A percentile compares a stretch with the other conserved stretches of the same genome.
Conservation (phyloP, 2,113 vertebrate genomes). For the Malurus elegans region DNA sequence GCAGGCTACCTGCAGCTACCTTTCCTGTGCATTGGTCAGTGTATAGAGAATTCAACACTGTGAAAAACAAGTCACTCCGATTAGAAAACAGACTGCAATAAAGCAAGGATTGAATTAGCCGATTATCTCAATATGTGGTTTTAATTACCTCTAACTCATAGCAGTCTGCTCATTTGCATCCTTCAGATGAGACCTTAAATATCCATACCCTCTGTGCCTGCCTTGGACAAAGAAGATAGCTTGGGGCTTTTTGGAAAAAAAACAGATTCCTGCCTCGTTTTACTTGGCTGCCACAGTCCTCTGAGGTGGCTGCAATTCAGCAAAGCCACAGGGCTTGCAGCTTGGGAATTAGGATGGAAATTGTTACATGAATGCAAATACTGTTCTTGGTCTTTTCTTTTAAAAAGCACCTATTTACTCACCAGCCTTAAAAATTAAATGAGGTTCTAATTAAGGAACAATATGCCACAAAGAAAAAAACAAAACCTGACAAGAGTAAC, state of each 20-base stretch:
- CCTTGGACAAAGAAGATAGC: slow-evolving; percentile 41
- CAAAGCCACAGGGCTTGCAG: not conserved
- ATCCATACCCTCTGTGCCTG: slow-evolving; percentile 1
- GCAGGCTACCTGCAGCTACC: not conserved
- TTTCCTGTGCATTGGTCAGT: not conserved
- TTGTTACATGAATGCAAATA: slow-evolving; percentile 14
- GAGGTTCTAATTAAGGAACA: not conserved
- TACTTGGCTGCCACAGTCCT: slow-evolving; percentile 30
- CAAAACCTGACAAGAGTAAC: not conserved
- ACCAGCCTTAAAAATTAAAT: not conserved
- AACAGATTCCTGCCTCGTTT: not conserved
- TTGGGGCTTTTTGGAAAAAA: slow-evolving; percentile 29
- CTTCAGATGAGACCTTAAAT: slow-evolving; percentile 44
- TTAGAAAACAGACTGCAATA: not conserved
- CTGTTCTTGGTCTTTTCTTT: not conserved
- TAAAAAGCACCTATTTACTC: not conserved
- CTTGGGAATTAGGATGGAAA: slow-evolving; percentile 21
- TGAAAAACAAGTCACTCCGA: not conserved
- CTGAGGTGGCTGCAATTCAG: slow-evolving; percentile 28
- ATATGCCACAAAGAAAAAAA: not conserved
- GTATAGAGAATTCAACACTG: not conserved
- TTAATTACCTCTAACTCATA: slow-evolving; percentile 47
- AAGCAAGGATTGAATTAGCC: not conserved
- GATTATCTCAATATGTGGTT: slow-evolving; percentile 37
- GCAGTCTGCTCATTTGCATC: slow-evolving; percentile 10